Conservation (phyloP, 2,797 vertebrate species). For the Apogon talboti region DNA sequence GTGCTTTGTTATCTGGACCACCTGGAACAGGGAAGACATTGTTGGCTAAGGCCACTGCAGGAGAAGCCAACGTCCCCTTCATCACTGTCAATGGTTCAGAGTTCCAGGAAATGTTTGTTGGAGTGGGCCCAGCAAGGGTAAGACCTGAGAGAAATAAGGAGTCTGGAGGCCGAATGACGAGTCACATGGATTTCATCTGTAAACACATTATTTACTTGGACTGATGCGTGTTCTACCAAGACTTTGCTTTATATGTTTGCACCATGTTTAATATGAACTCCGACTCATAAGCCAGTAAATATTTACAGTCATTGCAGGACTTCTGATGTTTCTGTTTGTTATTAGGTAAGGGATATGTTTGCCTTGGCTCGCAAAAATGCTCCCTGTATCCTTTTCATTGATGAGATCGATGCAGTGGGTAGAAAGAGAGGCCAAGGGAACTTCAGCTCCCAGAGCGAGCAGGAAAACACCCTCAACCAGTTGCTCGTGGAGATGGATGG, state of each 20-base stretch:
- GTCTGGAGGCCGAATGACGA: not conserved
- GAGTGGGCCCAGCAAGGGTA: conserved; percentile 97
- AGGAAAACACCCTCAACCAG: conserved; percentile 89
- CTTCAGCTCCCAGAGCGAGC: conserved; percentile 82
- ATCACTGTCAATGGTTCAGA: conserved; percentile 98
- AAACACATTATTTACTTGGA: too few species aligned
- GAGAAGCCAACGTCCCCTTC: conserved; percentile 96
- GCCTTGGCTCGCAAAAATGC: conserved; percentile 83
- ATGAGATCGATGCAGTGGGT: conserved; percentile 89
- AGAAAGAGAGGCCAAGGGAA: conserved; percentile 80
- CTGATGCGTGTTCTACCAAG: too few species aligned
- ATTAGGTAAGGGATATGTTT: conserved; percentile 86
- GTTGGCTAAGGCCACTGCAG: conserved; percentile 95
- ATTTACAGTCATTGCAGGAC: not conserved
- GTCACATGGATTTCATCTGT: too few species aligned
- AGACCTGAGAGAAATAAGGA: conserved; percentile 46
- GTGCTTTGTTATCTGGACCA: conserved; percentile 96
- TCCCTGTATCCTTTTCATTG: conserved; percentile 89
- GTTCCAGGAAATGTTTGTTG: conserved; percentile 99
- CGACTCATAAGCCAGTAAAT: too few species aligned
- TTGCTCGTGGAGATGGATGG: conserved; percentile 89
- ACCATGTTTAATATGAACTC: too few species aligned
- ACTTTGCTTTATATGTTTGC: too few species aligned
- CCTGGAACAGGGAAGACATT: conserved; percentile 97
- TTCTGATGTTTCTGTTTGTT: not conserved